These are phyloP conservation scores for Amblyornis subalaris DNA, from an alignment of 2,113 vertebrate genomes.

Conservation along the genomic window DNA sequence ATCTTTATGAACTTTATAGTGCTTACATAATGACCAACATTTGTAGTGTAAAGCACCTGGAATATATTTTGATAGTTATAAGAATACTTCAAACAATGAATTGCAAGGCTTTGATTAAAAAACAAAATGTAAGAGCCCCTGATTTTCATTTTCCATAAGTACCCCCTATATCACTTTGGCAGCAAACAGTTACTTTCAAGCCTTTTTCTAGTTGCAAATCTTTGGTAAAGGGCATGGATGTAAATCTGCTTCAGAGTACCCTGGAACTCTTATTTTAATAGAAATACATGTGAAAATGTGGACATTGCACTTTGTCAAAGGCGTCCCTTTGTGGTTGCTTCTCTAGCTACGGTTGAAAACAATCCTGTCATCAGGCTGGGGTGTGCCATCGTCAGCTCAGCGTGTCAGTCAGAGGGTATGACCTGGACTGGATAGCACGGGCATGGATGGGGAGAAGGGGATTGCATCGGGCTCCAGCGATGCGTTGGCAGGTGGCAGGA, in stretches of 20 bases:
- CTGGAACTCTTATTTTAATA: not conserved
- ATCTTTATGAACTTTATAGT: not conserved
- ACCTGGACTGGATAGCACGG: not conserved
- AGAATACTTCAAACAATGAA: constrained; percentile 25
- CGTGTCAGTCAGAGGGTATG: fast-evolving
- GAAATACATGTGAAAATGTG: not conserved
- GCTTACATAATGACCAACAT: not conserved
- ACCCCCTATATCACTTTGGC: not conserved
- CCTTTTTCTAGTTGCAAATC: not conserved
- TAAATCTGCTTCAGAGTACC: not conserved
- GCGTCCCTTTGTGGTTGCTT: not conserved
- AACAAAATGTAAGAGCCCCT: not conserved
- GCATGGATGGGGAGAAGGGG: not conserved
- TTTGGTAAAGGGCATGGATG: fast-evolving
- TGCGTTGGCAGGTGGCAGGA: fast-evolving
- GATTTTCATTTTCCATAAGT: not conserved
- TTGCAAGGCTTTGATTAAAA: constrained; percentile 17
- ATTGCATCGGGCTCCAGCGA: not conserved
- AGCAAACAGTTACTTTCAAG: not conserved
- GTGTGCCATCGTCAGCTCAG: fast-evolving
- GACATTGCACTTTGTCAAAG: not conserved
- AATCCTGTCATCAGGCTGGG: not conserved
- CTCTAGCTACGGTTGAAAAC: not conserved
- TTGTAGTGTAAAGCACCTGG: constrained; percentile 7
- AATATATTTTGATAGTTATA: not conserved